These are phyloP conservation scores for Spisula subtruncata DNA, from an alignment of 2,888 invertebrate species.

Conservation along the genomic window DNA sequence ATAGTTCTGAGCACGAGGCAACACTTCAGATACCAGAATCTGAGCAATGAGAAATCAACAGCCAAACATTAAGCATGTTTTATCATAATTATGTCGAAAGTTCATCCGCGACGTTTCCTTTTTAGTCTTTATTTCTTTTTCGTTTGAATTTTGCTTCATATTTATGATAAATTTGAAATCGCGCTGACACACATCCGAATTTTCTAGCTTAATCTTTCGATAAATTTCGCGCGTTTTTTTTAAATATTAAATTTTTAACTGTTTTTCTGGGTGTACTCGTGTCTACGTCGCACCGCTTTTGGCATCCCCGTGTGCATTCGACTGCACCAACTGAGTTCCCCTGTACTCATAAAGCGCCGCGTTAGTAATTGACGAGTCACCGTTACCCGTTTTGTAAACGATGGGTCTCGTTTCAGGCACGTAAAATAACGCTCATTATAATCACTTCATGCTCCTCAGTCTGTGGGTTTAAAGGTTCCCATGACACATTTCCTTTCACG, in stretches of 20 bases:
- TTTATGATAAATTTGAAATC: constrained; percentile 33
- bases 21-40: no score
- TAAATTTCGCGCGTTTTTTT: constrained; percentile 41
- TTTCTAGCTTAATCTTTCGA: constrained; percentile 24
- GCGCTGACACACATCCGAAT: constrained; percentile 34
- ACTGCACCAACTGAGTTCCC: constrained; percentile 2
- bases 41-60: no score
- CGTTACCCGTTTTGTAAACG: no score
- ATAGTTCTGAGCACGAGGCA: no score
- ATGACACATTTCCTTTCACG: not conserved
- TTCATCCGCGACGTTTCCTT: constrained; percentile 51
- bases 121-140: not conserved
- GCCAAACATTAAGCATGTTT: no score
- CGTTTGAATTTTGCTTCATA: not conserved
- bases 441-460: constrained; percentile 14
- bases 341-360: constrained; percentile 41
- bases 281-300: not conserved
- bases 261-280: no score
- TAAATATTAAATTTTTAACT: constrained; percentile 18
- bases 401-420: not conserved
- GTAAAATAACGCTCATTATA: constrained; percentile 32
- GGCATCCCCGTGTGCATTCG: constrained; percentile 28
- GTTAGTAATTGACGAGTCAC: not conserved
- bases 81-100: constrained; percentile 44
- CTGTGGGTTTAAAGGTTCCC: constrained; percentile 26